Evolutionary conservation across 2,113 vertebrate genomes (phyloP).

Genomic region (Bambusicola thoracicus): DNA sequence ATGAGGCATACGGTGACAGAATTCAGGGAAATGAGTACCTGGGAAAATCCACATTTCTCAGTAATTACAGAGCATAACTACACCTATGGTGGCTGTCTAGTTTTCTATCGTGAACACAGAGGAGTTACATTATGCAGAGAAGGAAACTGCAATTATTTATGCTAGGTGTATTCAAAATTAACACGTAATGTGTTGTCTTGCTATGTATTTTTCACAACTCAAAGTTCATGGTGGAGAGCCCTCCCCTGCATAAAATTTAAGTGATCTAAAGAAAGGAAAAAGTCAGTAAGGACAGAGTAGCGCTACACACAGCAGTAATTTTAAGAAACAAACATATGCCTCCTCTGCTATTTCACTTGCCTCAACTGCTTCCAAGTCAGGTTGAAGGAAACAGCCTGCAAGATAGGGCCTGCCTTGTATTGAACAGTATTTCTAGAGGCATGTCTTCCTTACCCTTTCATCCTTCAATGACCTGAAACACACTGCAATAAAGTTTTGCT

Average conservation of each 20-base stretch:
- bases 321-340: background rate
- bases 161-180: constrained; percentile 25
- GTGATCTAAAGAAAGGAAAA: background rate
- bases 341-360: background rate
- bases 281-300: background rate
- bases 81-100: background rate
- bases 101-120: background rate
- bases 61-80: background rate
- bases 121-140: background rate
- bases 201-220: constrained; percentile 15
- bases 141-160: background rate
- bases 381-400: background rate
- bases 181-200: background rate
- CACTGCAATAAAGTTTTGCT: constrained; percentile 13
- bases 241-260: background rate
- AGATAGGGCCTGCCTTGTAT: constrained; percentile 10
- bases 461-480: constrained; percentile 21
- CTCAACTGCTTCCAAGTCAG: background rate
- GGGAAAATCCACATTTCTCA: background rate
- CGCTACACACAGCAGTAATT: background rate
- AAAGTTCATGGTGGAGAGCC: background rate
- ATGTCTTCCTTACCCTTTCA: constrained; percentile 22
- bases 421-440: background rate
- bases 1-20: background rate
- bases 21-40: background rate